A percentile compares a stretch with the other conserved stretches of the same genome.
Evolutionary conservation across 2,113 vertebrate genomes (phyloP).

Genomic region (Struthio camelus): DNA sequence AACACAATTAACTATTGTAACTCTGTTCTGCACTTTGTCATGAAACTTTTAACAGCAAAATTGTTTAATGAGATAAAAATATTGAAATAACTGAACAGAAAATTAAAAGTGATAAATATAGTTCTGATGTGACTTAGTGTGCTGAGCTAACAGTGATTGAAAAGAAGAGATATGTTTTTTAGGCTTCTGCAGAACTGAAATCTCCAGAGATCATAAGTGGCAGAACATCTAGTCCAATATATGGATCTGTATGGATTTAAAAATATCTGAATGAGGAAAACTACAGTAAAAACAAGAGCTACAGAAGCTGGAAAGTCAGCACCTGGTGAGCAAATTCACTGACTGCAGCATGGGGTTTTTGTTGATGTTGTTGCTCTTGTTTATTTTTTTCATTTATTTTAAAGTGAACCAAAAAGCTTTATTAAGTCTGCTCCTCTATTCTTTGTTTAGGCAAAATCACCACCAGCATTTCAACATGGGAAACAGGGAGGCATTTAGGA

Average conservation of each 20-base stretch:
- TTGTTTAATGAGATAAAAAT: background rate
- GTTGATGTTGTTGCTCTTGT: background rate
- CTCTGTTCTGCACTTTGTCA: background rate
- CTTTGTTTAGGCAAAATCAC: background rate
- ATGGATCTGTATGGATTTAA: background rate
- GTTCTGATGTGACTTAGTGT: background rate
- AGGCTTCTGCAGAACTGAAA: background rate
- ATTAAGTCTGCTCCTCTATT: background rate
- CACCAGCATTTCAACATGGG: background rate
- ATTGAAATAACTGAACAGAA: background rate
- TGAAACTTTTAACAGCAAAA: background rate
- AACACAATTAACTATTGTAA: background rate
- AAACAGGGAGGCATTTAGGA: background rate
- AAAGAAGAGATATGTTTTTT: background rate
- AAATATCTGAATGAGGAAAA: background rate
- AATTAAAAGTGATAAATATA: background rate
- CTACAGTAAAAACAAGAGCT: background rate
- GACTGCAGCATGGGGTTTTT: background rate
- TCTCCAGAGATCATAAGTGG: background rate
- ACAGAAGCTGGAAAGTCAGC: background rate
- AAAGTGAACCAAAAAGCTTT: background rate
- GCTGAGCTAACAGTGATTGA: background rate
- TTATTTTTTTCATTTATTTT: background rate
- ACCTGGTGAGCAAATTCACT: background rate
- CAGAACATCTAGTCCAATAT: background rate